Evolutionary conservation across 2,888 invertebrate species (phyloP).

Genomic region (Lasioglossum villosulum): DNA sequence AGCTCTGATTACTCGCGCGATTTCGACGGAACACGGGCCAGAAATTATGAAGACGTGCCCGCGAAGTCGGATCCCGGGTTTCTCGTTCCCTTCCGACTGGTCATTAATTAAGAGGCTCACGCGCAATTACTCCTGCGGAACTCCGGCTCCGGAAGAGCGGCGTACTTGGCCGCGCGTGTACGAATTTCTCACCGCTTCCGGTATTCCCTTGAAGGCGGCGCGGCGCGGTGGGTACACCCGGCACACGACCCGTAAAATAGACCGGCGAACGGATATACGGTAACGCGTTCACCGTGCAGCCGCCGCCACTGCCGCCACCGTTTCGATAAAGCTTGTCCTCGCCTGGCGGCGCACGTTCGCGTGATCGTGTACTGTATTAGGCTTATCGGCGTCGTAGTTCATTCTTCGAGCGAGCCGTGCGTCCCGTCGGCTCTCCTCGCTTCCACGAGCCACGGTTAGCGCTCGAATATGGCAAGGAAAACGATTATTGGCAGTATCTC

Average conservation of each 20-base stretch:
- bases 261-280: conserved; percentile 33
- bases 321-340: conserved; percentile 37
- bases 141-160: conserved; percentile 27
- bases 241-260: conserved; percentile 22
- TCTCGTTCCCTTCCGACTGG: conserved; percentile 39
- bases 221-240: not conserved
- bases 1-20: conserved; percentile 42
- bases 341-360: conserved; percentile 20
- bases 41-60: conserved; percentile 56
- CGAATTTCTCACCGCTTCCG: conserved; percentile 53
- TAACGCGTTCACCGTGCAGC: conserved; percentile 20
- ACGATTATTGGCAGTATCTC: not conserved
- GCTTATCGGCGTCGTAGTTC: conserved; percentile 12
- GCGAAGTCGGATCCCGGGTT: conserved; percentile 26
- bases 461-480: not conserved
- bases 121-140: conserved; percentile 57
- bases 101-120: conserved; percentile 61
- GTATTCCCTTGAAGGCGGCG: conserved; percentile 18
- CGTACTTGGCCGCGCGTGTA: conserved; percentile 28
- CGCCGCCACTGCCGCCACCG: not conserved
- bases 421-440: not conserved
- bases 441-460: not conserved
- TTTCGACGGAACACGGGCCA: conserved; percentile 22
- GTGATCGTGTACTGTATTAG: conserved; percentile 23
- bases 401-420: not conserved